These are phyloP conservation scores for Oreochromis niloticus DNA, from an alignment of 2,113 vertebrate species.

Conservation along the genomic window DNA sequence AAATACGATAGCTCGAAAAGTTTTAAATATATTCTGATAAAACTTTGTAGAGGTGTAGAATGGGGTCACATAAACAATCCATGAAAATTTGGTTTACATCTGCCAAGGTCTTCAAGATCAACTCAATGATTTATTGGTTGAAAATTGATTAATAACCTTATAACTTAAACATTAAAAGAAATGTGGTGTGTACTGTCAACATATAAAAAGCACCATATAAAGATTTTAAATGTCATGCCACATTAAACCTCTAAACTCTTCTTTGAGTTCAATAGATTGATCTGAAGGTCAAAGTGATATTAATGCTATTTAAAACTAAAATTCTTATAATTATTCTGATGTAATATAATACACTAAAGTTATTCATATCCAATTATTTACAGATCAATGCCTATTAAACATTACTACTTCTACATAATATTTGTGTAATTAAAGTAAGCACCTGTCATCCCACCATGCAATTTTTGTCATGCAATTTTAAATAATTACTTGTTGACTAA, in stretches of 20 bases:
- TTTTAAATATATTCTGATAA: neutral
- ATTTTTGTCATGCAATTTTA: neutral
- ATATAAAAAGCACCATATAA: rapidly evolving
- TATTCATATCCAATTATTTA: neutral
- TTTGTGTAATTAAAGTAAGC: neutral
- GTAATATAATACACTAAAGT: neutral
- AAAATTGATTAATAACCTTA: neutral
- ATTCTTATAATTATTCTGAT: neutral
- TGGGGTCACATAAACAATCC: neutral
- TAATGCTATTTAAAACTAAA: neutral
- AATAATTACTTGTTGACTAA: neutral
- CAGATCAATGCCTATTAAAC: neutral
- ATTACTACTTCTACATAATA: neutral
- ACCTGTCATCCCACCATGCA: neutral
- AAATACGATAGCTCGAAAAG: neutral
- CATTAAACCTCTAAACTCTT: neutral
- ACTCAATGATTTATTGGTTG: neutral
- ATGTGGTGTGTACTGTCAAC: neutral
- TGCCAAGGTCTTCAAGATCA: neutral
- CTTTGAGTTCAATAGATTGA: neutral
- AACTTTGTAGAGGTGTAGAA: neutral
- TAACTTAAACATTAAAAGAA: neutral
- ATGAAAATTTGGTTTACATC: neutral
- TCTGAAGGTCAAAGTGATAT: neutral
- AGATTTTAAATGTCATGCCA: neutral